A percentile compares a stretch with the other conserved stretches of the same genome.
Evolutionary conservation across 1,140 invertebrate species (phyloP).

Genomic region (Drosophila pseudoananassae): DNA sequence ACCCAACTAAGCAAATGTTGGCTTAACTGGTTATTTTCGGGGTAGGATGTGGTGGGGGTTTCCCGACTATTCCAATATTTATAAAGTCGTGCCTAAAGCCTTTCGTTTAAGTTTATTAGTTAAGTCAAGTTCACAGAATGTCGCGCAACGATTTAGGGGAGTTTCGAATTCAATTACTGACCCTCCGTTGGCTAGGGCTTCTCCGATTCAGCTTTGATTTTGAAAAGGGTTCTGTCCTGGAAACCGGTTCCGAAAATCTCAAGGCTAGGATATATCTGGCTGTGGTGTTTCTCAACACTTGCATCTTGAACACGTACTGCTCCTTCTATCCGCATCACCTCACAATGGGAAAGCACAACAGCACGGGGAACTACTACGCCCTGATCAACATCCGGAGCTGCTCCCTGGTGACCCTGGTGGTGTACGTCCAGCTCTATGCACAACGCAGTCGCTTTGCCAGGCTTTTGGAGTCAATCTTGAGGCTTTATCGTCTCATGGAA

Average conservation of each 20-base stretch:
- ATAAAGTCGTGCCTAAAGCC: neutral
- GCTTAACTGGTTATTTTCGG: neutral
- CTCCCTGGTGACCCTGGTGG: conserved; percentile 3
- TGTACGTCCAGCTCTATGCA: conserved; percentile 22
- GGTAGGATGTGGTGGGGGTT: neutral
- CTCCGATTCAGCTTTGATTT: conserved; percentile 19
- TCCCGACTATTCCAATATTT: neutral
- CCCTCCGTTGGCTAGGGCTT: conserved; percentile 12
- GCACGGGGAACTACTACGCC: conserved; percentile 25
- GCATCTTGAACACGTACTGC: conserved; percentile 5
- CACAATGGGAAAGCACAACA: conserved; percentile 22
- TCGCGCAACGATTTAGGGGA: conserved; percentile 21
- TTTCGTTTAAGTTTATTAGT: conserved; percentile 18
- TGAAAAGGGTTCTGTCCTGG: conserved; percentile 4
- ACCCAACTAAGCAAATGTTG: conserved; percentile 6
- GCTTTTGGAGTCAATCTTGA: conserved; percentile 16
- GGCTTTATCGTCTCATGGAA: neutral
- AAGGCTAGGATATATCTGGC: neutral
- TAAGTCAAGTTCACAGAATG: conserved; percentile 12
- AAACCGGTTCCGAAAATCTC: neutral
- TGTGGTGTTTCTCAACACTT: neutral
- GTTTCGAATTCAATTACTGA: conserved; percentile 18
- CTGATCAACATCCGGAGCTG: conserved; percentile 17
- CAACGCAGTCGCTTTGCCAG: conserved; percentile 11
- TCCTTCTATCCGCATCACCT: conserved; percentile 9